Evolutionary conservation across 2,797 vertebrate genomes (phyloP).

Genomic region (Bradypus variegatus): DNA sequence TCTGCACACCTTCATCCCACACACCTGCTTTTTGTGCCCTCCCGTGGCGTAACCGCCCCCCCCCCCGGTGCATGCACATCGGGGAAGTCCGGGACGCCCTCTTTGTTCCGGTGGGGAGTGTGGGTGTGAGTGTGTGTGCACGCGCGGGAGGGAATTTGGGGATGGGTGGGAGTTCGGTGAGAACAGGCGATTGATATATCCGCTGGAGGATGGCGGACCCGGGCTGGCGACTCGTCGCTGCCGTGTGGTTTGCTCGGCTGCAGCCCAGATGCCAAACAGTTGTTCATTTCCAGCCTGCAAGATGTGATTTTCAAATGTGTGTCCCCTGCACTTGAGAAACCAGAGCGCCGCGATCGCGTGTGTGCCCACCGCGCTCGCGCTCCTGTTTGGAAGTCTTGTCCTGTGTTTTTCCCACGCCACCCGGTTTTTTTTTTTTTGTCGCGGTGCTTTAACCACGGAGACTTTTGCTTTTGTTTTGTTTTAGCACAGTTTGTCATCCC

Average conservation of each 20-base stretch:
- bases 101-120: slow-evolving; percentile 52
- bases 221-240: background rate
- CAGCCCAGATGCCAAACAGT: slow-evolving; percentile 22
- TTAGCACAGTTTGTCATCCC: background rate
- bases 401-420: background rate
- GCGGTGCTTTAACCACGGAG: background rate
- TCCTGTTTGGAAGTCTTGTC: background rate
- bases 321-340: background rate
- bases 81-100: slow-evolving; percentile 3
- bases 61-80: background rate
- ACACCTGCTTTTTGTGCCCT: slow-evolving; percentile 27
- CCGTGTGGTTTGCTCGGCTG: background rate
- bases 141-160: background rate
- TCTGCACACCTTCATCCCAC: slow-evolving; percentile 6
- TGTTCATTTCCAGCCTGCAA: background rate
- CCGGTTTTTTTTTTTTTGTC: background rate
- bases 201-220: background rate
- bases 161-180: background rate
- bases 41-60: background rate
- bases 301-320: background rate
- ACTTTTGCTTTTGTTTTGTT: slow-evolving; percentile 45
- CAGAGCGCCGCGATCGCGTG: background rate
- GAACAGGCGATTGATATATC: background rate
- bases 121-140: slow-evolving; percentile 29
- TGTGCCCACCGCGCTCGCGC: background rate